phyloP scores from a whole-genome alignment of 2,888 invertebrate species.

The Aphidoletes aphidimyza region DNA sequence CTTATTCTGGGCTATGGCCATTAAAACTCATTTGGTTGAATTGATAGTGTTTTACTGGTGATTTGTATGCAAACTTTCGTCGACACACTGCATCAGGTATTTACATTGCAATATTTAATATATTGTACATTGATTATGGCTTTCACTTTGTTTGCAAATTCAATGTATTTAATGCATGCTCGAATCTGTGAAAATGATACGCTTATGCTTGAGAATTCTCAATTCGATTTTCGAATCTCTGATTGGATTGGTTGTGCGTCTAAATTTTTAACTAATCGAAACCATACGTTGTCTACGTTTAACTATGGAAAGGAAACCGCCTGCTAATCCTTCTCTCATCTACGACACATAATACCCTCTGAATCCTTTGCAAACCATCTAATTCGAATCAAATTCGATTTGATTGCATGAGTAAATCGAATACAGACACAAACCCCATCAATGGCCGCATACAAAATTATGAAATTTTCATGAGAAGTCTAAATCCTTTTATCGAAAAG shows the following conservation, averaged over 20 bases:
- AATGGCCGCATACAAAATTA: neutral
- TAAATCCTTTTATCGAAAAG: neutral
- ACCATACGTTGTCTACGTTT: too few relatives aligned
- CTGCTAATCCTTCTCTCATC: too few relatives aligned
- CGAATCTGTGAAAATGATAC: too few relatives aligned
- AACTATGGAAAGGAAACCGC: too few relatives aligned
- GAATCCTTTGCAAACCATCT: too few relatives aligned
- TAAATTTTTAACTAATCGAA: too few relatives aligned
- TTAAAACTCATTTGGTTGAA: slow-evolving; percentile 6
- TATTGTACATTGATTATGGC: neutral
- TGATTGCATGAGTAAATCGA: neutral
- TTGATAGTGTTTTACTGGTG: slow-evolving; percentile 31
- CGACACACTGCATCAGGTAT: neutral
- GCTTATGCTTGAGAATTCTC: too few relatives aligned
- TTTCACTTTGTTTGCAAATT: neutral
- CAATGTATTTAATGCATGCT: too few relatives aligned
- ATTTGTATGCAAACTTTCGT: slow-evolving; percentile 6
- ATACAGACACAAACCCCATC: neutral
- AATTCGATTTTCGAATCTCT: too few relatives aligned
- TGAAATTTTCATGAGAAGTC: slow-evolving; percentile 24
- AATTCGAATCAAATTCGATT: neutral
- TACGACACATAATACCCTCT: too few relatives aligned
- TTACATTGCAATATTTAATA: slow-evolving; percentile 18
- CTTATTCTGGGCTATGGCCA: neutral
- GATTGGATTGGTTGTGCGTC: too few relatives aligned